Evolutionary conservation across 2,113 vertebrate genomes (phyloP).

Genomic region (Danionella cerebrum): DNA sequence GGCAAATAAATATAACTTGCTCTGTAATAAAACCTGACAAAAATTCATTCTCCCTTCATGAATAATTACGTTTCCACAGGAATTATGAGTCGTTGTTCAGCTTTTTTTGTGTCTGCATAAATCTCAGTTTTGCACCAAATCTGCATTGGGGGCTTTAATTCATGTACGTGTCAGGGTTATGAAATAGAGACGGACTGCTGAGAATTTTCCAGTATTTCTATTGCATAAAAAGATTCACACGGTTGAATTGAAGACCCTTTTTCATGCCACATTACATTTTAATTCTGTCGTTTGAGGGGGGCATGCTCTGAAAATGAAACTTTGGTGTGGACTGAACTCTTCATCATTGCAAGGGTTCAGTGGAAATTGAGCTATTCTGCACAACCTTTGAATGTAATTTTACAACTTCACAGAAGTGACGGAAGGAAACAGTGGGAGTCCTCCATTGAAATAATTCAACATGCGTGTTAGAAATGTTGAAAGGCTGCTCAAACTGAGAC

Average conservation of each 20-base stretch:
- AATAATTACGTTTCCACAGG: constrained; percentile 27
- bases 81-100: constrained; percentile 17
- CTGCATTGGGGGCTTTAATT: constrained; percentile 33
- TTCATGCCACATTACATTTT: constrained; percentile 59
- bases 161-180: background rate
- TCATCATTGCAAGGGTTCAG: background rate
- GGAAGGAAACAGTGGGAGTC: background rate
- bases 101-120: constrained; percentile 44
- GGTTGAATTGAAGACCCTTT: constrained; percentile 57
- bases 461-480: background rate
- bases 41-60: constrained; percentile 3
- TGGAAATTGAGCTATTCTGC: constrained; percentile 20
- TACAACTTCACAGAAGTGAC: background rate
- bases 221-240: constrained; percentile 24
- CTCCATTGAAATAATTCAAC: background rate
- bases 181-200: background rate
- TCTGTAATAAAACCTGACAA: background rate
- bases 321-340: background rate
- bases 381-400: constrained; percentile 14
- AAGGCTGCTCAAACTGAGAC: background rate
- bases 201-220: constrained; percentile 7
- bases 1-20: background rate
- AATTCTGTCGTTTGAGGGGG: constrained; percentile 38
- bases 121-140: constrained; percentile 53
- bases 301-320: constrained; percentile 23